Evolutionary conservation across 35 echinoderm and acorn worm genomes (phyloP).

Genomic region (Chiridota heheva): DNA sequence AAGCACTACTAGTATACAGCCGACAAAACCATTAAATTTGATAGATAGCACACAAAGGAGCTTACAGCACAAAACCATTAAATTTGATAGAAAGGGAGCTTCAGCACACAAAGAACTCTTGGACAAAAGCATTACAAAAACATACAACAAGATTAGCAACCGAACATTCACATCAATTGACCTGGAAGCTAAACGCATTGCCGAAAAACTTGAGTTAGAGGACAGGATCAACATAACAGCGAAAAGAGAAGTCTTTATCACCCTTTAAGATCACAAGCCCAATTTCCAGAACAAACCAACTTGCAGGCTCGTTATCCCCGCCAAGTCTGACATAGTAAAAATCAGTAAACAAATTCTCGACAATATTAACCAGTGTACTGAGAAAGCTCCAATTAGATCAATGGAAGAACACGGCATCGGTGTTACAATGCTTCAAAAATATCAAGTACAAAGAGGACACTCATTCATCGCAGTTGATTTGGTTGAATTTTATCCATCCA

Average conservation of each 20-base stretch:
- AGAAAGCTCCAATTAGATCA: not conserved
- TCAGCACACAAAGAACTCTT: not conserved
- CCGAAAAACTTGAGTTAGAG: not conserved
- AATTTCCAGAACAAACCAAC: not conserved
- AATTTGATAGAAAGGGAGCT: too few species aligned
- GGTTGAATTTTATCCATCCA: constrained; percentile 20
- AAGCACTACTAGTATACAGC: too few species aligned
- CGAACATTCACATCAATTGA: not conserved
- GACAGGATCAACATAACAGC: not conserved
- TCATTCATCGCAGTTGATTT: constrained; percentile 22
- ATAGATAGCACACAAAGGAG: too few species aligned
- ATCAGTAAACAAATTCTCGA: not conserved
- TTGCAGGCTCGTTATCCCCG: not conserved
- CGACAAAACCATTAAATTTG: too few species aligned
- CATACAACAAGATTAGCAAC: not conserved
- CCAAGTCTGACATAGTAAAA: not conserved
- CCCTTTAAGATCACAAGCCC: not conserved
- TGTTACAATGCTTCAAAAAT: constrained; percentile 5
- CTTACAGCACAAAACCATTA: too few species aligned
- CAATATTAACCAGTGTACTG: not conserved
- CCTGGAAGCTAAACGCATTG: not conserved
- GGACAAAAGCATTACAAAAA: not conserved
- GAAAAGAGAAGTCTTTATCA: not conserved
- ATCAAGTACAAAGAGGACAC: not conserved
- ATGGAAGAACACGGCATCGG: constrained; percentile 25